Conservation (phyloP, 2,797 vertebrate species). For the Iguana delicatissima region DNA sequence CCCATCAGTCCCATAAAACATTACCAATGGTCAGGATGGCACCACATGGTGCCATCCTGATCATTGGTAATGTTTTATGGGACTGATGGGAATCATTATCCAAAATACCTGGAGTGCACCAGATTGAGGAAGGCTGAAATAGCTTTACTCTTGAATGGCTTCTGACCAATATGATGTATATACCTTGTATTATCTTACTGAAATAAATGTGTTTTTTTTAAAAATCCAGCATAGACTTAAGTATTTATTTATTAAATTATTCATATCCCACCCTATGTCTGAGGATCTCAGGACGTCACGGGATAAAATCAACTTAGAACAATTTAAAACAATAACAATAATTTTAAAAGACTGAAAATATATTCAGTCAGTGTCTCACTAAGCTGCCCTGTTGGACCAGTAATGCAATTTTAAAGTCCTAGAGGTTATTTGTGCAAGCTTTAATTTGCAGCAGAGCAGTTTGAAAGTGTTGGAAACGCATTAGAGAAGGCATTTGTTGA, state of each 20-base stretch:
- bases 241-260: background rate
- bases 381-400: too few species aligned
- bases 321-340: too few species aligned
- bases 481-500: background rate
- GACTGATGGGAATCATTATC: background rate
- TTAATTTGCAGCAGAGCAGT: background rate
- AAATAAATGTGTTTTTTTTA: background rate
- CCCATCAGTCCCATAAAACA: background rate
- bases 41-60: background rate
- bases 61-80: background rate
- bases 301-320: too few species aligned
- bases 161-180: background rate
- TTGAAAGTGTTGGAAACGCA: background rate
- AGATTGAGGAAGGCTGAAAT: background rate
- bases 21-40: background rate
- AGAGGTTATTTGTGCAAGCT: background rate
- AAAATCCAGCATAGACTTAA: background rate
- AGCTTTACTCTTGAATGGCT: background rate
- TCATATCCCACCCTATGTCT: too few species aligned
- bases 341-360: too few species aligned
- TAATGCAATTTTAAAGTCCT: background rate
- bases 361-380: too few species aligned
- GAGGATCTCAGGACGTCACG: too few species aligned
- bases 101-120: background rate
- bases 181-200: background rate